Conservation (phyloP, 2,113 vertebrate species). For the Greenwoodochromis staneri region DNA sequence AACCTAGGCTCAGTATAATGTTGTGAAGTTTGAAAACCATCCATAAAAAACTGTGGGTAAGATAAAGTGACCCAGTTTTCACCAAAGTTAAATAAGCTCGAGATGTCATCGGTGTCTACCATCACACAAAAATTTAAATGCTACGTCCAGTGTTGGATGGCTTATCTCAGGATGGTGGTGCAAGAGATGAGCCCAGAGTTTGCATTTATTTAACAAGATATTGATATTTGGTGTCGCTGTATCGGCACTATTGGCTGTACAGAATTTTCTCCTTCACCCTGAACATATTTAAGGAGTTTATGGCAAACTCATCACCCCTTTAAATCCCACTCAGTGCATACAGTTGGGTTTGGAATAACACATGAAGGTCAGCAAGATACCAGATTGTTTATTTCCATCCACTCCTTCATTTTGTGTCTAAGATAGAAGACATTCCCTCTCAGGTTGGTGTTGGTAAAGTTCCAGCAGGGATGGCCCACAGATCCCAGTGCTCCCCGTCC, state of each 20-base stretch:
- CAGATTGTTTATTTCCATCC: not conserved
- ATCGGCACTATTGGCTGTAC: too few species aligned
- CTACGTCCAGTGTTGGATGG: not conserved
- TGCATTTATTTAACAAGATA: not conserved
- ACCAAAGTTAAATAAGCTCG: not conserved
- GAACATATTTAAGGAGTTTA: not conserved
- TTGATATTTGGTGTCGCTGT: not conserved
- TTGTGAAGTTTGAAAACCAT: not conserved
- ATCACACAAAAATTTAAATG: accelerated
- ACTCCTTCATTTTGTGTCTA: not conserved
- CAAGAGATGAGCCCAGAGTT: not conserved
- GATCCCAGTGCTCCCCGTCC: not conserved
- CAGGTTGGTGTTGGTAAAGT: not conserved
- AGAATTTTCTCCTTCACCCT: not conserved
- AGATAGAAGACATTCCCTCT: not conserved
- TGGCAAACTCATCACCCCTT: not conserved
- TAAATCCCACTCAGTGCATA: not conserved
- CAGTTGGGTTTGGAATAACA: not conserved
- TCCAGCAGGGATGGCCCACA: not conserved
- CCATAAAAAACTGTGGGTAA: not conserved
- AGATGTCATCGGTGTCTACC: not conserved
- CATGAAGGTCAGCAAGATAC: constrained; percentile 29
- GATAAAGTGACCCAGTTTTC: not conserved
- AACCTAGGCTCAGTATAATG: not conserved
- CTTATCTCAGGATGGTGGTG: not conserved